Conservation (phyloP, 1,140 invertebrate species). For the Brachionus koreanus region DNA sequence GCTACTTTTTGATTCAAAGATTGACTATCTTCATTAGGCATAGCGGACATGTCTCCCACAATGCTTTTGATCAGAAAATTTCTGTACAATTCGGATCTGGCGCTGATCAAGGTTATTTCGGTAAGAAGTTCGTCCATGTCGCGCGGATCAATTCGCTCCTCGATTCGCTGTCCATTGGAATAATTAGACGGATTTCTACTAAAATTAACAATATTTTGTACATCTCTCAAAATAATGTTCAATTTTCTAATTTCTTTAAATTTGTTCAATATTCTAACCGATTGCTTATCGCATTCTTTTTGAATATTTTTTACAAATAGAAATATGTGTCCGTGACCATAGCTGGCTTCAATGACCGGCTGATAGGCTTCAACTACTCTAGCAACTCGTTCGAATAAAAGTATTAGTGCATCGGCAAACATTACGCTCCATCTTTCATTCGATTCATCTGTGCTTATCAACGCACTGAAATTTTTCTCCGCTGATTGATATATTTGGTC, state of each 20-base stretch:
- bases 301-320: constrained; percentile 71
- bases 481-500: constrained; percentile 64
- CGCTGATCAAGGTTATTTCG: constrained; percentile 86
- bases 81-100: constrained; percentile 81
- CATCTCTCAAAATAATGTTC: constrained; percentile 65
- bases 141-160: constrained; percentile 68
- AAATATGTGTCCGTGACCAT: constrained; percentile 75
- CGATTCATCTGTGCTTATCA: constrained; percentile 51
- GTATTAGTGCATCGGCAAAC: constrained; percentile 55
- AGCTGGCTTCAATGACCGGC: constrained; percentile 86
- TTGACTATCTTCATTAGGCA: background rate
- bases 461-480: constrained; percentile 67
- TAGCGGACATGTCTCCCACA: constrained; percentile 62
- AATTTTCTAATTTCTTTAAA: constrained; percentile 73
- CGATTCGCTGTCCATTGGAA: constrained; percentile 56
- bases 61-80: constrained; percentile 77
- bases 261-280: constrained; percentile 67
- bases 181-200: constrained; percentile 53
- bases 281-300: constrained; percentile 77
- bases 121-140: constrained; percentile 80
- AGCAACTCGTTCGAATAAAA: constrained; percentile 80
- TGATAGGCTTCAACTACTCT: constrained; percentile 82
- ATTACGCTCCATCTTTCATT: constrained; percentile 49
- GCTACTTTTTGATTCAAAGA: constrained; percentile 58
- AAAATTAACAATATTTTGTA: constrained; percentile 58